Evolutionary conservation across 1,140 invertebrate genomes (phyloP).

Genomic region (Cecropterus lyciades): DNA sequence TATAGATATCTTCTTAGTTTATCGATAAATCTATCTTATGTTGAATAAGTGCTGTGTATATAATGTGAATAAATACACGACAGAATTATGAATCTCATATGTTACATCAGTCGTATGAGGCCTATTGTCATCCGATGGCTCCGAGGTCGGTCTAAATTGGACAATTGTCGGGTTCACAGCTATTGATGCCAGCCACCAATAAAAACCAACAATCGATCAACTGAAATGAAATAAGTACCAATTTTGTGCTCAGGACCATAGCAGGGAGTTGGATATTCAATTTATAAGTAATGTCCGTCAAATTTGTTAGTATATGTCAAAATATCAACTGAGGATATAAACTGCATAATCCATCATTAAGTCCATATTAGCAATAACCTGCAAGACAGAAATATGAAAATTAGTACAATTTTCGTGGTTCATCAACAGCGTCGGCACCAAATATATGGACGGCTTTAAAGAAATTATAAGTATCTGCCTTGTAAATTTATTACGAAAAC

Average conservation of each 20-base stretch:
- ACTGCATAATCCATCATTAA: too few relatives aligned
- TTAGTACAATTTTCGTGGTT: too few relatives aligned
- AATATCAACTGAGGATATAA: too few relatives aligned
- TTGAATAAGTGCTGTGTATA: too few relatives aligned
- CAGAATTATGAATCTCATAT: background rate
- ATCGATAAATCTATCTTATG: too few relatives aligned
- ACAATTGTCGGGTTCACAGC: slow-evolving; percentile 54
- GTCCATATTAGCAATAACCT: too few relatives aligned
- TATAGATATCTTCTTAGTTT: too few relatives aligned
- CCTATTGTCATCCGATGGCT: slow-evolving; percentile 1
- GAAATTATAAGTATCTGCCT: too few relatives aligned
- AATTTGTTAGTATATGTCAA: background rate
- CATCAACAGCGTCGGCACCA: too few relatives aligned
- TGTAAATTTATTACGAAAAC: too few relatives aligned
- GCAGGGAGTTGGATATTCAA: background rate
- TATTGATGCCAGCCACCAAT: slow-evolving; percentile 52
- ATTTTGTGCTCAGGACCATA: background rate
- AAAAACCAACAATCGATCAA: slow-evolving; percentile 29
- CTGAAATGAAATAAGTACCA: background rate
- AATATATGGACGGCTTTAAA: too few relatives aligned
- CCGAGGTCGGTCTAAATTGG: slow-evolving; percentile 53
- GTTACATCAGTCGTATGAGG: background rate
- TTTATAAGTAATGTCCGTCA: background rate
- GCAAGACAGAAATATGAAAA: too few relatives aligned
- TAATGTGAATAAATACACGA: background rate